A percentile compares a stretch with the other conserved stretches of the same genome.
Conservation (phyloP, 1,140 invertebrate genomes). For the Penaeus indicus region DNA sequence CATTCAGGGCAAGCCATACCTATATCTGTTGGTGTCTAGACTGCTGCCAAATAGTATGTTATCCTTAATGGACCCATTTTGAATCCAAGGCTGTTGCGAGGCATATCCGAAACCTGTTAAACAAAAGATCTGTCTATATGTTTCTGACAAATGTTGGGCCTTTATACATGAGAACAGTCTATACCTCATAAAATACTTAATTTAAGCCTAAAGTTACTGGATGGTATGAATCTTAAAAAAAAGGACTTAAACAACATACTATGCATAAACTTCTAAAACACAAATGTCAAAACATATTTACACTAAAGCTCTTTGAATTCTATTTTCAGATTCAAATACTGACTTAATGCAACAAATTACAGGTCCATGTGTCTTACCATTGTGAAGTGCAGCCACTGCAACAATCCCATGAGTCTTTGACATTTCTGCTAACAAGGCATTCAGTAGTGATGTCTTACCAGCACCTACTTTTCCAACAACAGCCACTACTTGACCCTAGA, state of each 20-base stretch:
- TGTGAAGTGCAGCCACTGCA: constrained; percentile 76
- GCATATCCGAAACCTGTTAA: constrained; percentile 81
- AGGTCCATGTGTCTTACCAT: constrained; percentile 73
- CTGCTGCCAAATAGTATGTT: constrained; percentile 93
- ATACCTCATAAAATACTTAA: too few relatives aligned
- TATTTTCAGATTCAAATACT: neutral
- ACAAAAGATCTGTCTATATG: neutral
- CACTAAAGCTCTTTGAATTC: too few relatives aligned
- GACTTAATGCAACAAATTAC: neutral
- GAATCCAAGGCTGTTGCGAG: constrained; percentile 91
- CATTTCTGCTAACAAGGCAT: constrained; percentile 83
- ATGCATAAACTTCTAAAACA: too few relatives aligned
- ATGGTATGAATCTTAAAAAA: too few relatives aligned
- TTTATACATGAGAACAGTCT: too few relatives aligned
- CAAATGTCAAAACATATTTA: too few relatives aligned
- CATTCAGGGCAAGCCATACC: constrained; percentile 67
- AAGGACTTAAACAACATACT: too few relatives aligned
- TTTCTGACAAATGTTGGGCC: too few relatives aligned
- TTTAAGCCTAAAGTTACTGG: too few relatives aligned
- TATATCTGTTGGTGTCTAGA: constrained; percentile 84
- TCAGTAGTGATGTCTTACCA: constrained; percentile 83
- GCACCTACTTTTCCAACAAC: constrained; percentile 81
- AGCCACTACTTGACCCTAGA: constrained; percentile 75
- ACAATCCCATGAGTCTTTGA: constrained; percentile 74
- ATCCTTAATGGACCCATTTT: constrained; percentile 88